Evolutionary conservation across 2,797 vertebrate species (phyloP).

Genomic region (Scarus forsteni): DNA sequence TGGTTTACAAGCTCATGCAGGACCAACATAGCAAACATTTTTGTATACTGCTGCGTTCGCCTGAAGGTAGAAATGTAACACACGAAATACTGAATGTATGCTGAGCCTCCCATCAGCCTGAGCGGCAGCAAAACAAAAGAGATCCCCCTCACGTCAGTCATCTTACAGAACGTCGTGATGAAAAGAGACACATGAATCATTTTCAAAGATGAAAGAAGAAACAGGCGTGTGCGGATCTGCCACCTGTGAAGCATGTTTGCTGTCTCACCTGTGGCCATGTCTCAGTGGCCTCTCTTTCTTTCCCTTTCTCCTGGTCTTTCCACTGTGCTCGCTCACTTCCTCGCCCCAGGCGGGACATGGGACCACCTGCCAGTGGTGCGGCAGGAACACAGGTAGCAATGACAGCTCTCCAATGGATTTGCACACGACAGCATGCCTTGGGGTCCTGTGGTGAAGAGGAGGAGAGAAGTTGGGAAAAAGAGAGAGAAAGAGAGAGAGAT

Average conservation of each 20-base stretch:
- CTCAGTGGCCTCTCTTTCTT: conserved; percentile 27
- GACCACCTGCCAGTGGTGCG: conserved; percentile 79
- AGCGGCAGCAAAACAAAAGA: conserved; percentile 57
- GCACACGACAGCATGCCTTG: conserved; percentile 58
- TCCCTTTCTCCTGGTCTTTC: conserved; percentile 17
- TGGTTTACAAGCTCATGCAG: conserved; percentile 42
- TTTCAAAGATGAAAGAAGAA: conserved; percentile 55
- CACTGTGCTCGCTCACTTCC: conserved; percentile 43
- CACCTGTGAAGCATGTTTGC: conserved; percentile 54
- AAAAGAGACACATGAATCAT: conserved; percentile 49
- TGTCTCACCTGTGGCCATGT: conserved; percentile 50
- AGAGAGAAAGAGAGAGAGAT: conserved; percentile 6
- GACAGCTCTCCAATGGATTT: conserved; percentile 80
- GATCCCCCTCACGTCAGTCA: conserved; percentile 55
- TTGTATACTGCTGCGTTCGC: conserved; percentile 39
- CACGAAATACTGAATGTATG: conserved; percentile 44
- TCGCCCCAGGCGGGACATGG: conserved; percentile 69
- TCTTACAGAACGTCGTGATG: conserved; percentile 33
- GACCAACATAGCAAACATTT: conserved; percentile 38
- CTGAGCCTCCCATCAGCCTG: conserved; percentile 53
- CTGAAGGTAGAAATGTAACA: conserved; percentile 37
- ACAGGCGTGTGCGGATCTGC: conserved; percentile 48
- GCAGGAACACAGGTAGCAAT: conserved; percentile 72
- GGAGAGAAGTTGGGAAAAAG: neutral
- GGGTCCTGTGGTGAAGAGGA: conserved; percentile 40